Conservation (phyloP, 2,888 invertebrate genomes). For the Herminia tarsipennalis region DNA sequence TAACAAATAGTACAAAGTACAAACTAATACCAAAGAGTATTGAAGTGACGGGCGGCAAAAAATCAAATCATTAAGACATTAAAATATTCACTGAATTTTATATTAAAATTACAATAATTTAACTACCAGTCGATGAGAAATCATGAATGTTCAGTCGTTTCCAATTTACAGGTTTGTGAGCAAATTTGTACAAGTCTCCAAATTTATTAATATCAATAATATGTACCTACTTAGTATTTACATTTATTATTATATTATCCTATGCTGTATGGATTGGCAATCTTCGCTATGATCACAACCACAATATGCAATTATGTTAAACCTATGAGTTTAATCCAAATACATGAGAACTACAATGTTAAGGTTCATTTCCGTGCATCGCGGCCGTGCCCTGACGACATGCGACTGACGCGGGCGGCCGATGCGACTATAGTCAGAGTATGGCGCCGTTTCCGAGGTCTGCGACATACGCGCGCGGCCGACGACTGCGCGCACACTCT, state of each 20-base stretch:
- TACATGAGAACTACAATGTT: constrained; percentile 41
- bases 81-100: constrained; percentile 11
- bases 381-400: too few relatives aligned
- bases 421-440: too few relatives aligned
- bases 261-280: constrained; percentile 80
- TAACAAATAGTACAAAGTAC: constrained; percentile 26
- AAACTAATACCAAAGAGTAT: constrained; percentile 22
- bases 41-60: background rate
- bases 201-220: constrained; percentile 71
- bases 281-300: constrained; percentile 83
- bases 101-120: constrained; percentile 50
- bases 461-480: too few relatives aligned
- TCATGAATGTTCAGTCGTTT: constrained; percentile 81
- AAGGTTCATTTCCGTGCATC: too few relatives aligned
- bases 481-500: too few relatives aligned
- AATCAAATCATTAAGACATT: background rate
- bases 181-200: constrained; percentile 84
- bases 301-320: constrained; percentile 76
- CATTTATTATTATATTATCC: constrained; percentile 56
- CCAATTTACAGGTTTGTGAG: constrained; percentile 80
- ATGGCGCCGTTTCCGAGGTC: too few relatives aligned
- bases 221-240: constrained; percentile 74
- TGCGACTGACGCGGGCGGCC: too few relatives aligned
- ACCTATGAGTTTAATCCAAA: constrained; percentile 47
- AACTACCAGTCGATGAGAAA: constrained; percentile 82